phyloP scores from a whole-genome alignment of 2,113 vertebrate species.

The Forbesichthys agassizii region DNA sequence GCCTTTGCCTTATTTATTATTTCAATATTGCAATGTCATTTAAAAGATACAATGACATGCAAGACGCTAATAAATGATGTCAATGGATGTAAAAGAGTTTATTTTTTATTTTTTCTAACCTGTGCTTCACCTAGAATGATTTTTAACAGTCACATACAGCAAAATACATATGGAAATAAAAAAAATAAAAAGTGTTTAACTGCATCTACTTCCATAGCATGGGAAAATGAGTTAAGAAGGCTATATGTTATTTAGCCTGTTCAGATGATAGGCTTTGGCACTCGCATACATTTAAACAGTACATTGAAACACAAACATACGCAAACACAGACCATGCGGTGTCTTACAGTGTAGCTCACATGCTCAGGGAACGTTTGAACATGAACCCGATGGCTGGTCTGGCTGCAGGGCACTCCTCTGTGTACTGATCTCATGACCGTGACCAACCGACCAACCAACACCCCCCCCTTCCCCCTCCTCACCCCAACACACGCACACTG shows the following conservation, averaged over 20 bases:
- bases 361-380: background rate
- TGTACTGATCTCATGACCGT: slow-evolving; percentile 31
- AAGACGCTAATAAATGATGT: too few relatives aligned
- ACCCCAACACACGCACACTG: background rate
- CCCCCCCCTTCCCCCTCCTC: background rate
- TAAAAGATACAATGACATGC: too few relatives aligned
- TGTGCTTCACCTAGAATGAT: slow-evolving; percentile 21
- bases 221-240: background rate
- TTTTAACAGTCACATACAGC: slow-evolving; percentile 66
- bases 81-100: background rate
- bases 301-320: background rate
- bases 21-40: too few relatives aligned
- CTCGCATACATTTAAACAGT: background rate
- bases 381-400: background rate
- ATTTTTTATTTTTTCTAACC: background rate
- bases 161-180: slow-evolving; percentile 36
- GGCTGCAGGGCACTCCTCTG: background rate
- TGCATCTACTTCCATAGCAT: slow-evolving; percentile 6
- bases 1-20: too few relatives aligned
- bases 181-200: slow-evolving; percentile 24
- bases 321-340: background rate
- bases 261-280: too few relatives aligned
- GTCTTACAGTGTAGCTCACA: too few relatives aligned
- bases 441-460: slow-evolving; percentile 18
- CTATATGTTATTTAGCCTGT: background rate